These are phyloP conservation scores for Drosophila guanche DNA, from an alignment of 1,140 invertebrate species.

Conservation along the genomic window DNA sequence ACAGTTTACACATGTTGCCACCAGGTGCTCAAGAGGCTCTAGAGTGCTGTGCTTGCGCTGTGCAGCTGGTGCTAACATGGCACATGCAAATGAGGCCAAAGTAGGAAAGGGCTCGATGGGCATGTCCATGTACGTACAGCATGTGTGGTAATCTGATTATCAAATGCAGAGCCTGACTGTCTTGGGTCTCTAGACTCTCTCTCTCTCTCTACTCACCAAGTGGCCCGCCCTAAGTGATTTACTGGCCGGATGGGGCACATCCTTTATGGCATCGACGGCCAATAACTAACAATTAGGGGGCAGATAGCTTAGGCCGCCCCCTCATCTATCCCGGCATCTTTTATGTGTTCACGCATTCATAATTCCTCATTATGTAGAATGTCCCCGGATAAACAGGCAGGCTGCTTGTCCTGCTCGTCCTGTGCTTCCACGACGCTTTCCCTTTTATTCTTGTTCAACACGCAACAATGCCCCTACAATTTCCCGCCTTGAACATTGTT, in stretches of 20 bases:
- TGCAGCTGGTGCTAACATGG: not conserved
- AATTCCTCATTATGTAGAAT: slow-evolving; percentile 67
- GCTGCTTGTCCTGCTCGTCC: slow-evolving; percentile 36
- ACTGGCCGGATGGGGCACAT: slow-evolving; percentile 25
- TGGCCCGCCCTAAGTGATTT: slow-evolving; percentile 35
- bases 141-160: not conserved
- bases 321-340: slow-evolving; percentile 19
- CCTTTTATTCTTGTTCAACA: slow-evolving; percentile 34
- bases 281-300: slow-evolving; percentile 72
- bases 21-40: too few species aligned
- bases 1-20: not conserved
- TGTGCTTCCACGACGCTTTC: not conserved
- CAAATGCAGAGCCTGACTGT: not conserved
- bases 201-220: not conserved
- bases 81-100: slow-evolving; percentile 3
- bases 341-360: slow-evolving; percentile 57
- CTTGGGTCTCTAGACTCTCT: not conserved
- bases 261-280: slow-evolving; percentile 26
- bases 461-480: not conserved
- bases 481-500: too few species aligned
- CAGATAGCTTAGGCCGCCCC: not conserved
- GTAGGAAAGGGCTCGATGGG: too few species aligned
- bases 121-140: not conserved
- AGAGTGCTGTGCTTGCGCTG: too few species aligned
- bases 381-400: slow-evolving; percentile 23